Evolutionary conservation across 2,888 invertebrate genomes (phyloP).

Genomic region (Seira sanloemensis): DNA sequence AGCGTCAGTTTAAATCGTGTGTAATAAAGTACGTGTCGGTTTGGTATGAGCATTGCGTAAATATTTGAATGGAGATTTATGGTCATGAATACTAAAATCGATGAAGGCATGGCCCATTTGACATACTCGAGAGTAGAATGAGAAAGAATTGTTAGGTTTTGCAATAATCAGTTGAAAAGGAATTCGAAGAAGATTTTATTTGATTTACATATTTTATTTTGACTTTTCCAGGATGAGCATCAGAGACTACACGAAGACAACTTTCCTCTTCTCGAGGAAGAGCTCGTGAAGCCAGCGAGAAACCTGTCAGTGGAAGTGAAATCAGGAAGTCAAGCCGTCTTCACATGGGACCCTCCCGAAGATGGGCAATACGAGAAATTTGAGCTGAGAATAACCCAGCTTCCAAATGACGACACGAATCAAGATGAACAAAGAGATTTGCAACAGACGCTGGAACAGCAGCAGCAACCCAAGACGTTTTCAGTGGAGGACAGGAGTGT

Average conservation of each 20-base stretch:
- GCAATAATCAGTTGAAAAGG: too few relatives aligned
- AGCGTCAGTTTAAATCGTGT: too few relatives aligned
- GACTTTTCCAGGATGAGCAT: conserved; percentile 49
- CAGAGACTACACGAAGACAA: conserved; percentile 48
- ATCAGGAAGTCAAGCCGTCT: conserved; percentile 52
- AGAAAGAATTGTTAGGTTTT: too few relatives aligned
- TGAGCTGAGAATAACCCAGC: conserved; percentile 42
- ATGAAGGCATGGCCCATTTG: too few relatives aligned
- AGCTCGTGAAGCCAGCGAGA: conserved; percentile 29
- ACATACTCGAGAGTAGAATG: too few relatives aligned
- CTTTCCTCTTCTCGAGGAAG: conserved; percentile 47
- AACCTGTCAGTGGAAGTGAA: conserved; percentile 55
- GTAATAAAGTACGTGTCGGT: too few relatives aligned
- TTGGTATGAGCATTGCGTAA: too few relatives aligned
- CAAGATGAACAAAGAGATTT: conserved; percentile 40
- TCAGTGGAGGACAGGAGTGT: conserved; percentile 57
- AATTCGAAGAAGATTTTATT: too few relatives aligned
- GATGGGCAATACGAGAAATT: conserved; percentile 53
- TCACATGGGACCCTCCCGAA: conserved; percentile 60
- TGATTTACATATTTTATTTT: too few relatives aligned
- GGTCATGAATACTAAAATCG: too few relatives aligned
- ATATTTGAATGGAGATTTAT: too few relatives aligned
- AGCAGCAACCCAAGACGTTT: conserved; percentile 56
- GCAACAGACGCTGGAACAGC: conserved; percentile 34
- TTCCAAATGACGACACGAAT: not conserved